Conservation (phyloP, 2,888 invertebrate species). For the Agriotes lineatus region DNA sequence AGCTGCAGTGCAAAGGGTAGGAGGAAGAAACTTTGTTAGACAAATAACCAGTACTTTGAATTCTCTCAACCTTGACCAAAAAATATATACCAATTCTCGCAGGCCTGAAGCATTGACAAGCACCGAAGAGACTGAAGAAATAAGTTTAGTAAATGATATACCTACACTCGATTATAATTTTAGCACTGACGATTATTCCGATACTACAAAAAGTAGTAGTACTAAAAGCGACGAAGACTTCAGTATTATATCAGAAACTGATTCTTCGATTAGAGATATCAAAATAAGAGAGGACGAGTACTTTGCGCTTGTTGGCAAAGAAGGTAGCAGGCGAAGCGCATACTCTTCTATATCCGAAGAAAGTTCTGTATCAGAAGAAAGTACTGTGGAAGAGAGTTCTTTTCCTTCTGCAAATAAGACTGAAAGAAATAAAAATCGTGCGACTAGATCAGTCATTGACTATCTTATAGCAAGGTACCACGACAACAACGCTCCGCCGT, state of each 20-base stretch:
- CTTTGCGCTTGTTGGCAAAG: no score
- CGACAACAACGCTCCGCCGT: constrained; percentile 24
- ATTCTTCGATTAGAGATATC: no score
- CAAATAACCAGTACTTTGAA: no score
- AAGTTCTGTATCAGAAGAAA: background rate
- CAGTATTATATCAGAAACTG: no score
- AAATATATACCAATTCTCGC: no score
- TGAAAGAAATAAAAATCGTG: constrained; percentile 32
- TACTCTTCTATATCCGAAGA: background rate
- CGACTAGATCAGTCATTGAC: constrained; percentile 60
- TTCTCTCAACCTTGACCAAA: background rate
- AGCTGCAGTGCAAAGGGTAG: background rate
- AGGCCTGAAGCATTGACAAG: background rate
- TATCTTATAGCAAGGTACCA: constrained; percentile 61
- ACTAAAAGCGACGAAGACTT: no score
- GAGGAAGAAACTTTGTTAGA: background rate
- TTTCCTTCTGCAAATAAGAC: background rate
- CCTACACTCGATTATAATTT: background rate
- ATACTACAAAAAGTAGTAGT: no score
- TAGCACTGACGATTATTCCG: no score
- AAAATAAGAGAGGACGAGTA: no score
- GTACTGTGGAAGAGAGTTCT: background rate
- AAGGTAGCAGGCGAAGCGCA: no score
- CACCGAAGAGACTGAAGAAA: background rate
- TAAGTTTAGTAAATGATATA: no score